Percentiles rank a stretch among this genome's conserved stretches.
Conservation (phyloP, 1,140 invertebrate species). For the Phortica variegata region DNA sequence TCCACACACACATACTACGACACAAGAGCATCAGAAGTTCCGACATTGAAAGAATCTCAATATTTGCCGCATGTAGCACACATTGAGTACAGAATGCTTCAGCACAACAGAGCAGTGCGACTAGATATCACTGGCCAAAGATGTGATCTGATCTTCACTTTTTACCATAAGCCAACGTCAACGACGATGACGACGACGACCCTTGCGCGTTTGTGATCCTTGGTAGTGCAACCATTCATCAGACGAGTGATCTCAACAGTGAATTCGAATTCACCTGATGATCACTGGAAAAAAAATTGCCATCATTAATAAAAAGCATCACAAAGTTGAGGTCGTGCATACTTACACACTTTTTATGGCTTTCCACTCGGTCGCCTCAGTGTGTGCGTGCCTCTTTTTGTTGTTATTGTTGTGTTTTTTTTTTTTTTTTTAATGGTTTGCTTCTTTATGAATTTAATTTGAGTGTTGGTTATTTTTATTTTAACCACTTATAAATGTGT, state of each 20-base stretch:
- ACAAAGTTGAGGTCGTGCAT: neutral
- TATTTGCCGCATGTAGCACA: neutral
- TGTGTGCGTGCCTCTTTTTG: no score
- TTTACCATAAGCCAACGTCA: neutral
- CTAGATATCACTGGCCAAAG: no score
- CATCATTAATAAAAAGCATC: conserved; percentile 17
- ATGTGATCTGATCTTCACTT: neutral
- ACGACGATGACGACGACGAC: no score
- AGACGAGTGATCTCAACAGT: neutral
- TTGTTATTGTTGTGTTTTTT: neutral
- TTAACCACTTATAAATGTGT: neutral
- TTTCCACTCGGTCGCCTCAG: no score
- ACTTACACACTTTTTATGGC: neutral
- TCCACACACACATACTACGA: neutral
- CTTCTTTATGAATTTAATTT: neutral
- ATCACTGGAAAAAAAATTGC: conserved; percentile 22
- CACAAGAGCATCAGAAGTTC: neutral
- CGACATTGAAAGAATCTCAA: neutral
- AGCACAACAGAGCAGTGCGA: no score
- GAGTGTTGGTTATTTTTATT: neutral
- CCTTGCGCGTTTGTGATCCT: neutral
- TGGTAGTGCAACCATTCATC: neutral
- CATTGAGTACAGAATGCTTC: no score
- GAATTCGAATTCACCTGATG: conserved; percentile 16
- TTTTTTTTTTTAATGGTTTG: neutral